These are phyloP conservation scores for Diglossa cyanea DNA, from an alignment of 2,797 vertebrate genomes.

Conservation along the genomic window DNA sequence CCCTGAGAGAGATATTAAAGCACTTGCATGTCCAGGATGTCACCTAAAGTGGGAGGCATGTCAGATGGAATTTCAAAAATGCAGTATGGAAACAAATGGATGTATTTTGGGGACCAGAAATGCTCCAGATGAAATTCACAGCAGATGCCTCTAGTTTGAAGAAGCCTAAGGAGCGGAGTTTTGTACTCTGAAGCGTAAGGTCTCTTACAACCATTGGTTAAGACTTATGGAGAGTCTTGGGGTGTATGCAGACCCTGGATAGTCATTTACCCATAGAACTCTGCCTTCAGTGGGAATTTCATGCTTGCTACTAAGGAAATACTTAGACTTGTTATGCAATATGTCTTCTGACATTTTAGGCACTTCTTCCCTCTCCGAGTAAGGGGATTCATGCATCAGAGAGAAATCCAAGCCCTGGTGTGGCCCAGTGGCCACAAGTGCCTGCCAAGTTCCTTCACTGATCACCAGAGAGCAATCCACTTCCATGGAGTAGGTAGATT, in stretches of 20 bases:
- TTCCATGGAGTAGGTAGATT: not conserved
- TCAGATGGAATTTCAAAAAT: not conserved
- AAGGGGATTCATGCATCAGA: not conserved
- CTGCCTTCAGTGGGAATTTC: not conserved
- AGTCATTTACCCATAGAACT: not conserved
- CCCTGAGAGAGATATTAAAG: not conserved
- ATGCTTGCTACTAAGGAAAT: not conserved
- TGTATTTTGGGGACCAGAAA: not conserved
- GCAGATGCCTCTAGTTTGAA: not conserved
- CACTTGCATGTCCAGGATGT: not conserved
- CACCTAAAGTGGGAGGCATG: not conserved
- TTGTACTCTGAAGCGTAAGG: not conserved
- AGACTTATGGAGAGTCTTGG: not conserved
- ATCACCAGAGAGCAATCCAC: not conserved
- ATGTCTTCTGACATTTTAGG: not conserved
- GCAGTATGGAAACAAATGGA: not conserved
- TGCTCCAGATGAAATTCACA: not conserved
- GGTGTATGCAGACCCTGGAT: not conserved
- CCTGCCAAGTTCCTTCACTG: not conserved
- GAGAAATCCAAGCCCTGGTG: rapidly evolving
- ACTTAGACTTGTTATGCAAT: not conserved
- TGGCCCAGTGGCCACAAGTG: not conserved
- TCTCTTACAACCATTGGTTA: not conserved
- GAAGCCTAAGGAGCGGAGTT: not conserved
- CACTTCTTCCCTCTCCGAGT: not conserved